Percentiles rank a stretch among this genome's conserved stretches.
Evolutionary conservation across 2,113 vertebrate genomes (phyloP).

Genomic region (Pavo muticus): DNA sequence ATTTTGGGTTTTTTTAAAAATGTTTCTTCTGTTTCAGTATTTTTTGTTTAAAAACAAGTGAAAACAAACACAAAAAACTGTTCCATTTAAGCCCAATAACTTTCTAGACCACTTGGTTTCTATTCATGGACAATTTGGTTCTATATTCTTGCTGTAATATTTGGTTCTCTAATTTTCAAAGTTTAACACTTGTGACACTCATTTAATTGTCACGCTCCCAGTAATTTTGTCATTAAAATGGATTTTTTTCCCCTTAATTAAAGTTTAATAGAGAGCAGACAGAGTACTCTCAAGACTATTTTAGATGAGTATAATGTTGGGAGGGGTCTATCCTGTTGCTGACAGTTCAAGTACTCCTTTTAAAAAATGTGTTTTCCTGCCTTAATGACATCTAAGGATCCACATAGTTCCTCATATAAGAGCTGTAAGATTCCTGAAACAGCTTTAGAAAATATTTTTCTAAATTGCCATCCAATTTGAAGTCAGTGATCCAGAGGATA

Average conservation of each 20-base stretch:
- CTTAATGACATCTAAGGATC: neutral
- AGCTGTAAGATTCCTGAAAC: neutral
- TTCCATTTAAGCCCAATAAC: neutral
- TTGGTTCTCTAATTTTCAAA: neutral
- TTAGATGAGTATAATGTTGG: neutral
- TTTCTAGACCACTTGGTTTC: neutral
- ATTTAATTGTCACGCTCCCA: neutral
- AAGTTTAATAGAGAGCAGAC: neutral
- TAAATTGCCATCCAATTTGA: neutral
- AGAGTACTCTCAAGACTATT: neutral
- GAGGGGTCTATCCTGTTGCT: neutral
- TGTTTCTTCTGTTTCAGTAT: neutral
- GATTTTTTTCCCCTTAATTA: neutral
- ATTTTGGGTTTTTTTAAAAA: neutral
- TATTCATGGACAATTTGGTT: neutral
- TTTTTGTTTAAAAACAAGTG: neutral
- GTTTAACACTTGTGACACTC: neutral
- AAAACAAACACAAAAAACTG: neutral
- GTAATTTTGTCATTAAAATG: neutral
- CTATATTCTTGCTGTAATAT: neutral
- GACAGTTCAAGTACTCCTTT: neutral
- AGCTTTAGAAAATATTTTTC: constrained; percentile 9
- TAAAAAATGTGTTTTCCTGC: neutral
- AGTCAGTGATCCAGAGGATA: neutral
- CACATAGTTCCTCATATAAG: neutral